A percentile compares a stretch with the other conserved stretches of the same genome.
These are phyloP conservation scores for Acestrorhynchus altus DNA, from an alignment of 2,797 vertebrate genomes.

Conservation along the genomic window DNA sequence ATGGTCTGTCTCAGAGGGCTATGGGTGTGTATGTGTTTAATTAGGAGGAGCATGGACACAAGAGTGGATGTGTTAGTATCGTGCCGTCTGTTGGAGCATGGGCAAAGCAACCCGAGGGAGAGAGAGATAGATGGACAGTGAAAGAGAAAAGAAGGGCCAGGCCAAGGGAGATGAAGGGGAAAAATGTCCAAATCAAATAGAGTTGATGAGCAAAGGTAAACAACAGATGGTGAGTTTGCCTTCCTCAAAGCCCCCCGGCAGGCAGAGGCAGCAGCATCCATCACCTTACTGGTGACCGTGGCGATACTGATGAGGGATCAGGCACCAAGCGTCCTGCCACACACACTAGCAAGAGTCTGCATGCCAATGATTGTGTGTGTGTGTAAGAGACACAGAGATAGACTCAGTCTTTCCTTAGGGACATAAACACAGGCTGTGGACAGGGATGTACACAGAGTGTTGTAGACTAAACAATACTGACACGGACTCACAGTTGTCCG, in stretches of 20 bases:
- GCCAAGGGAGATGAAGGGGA: constrained; percentile 36
- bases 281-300: constrained; percentile 60
- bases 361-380: constrained; percentile 44
- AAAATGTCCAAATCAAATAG: constrained; percentile 43
- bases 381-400: constrained; percentile 45
- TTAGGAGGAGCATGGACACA: constrained; percentile 35
- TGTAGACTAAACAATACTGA: constrained; percentile 37
- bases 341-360: not conserved
- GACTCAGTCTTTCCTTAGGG: constrained; percentile 28
- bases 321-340: constrained; percentile 38
- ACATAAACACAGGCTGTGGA: constrained; percentile 42
- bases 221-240: constrained; percentile 77
- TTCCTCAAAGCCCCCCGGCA: constrained; percentile 64
- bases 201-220: constrained; percentile 67
- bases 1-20: not conserved
- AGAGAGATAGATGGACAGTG: constrained; percentile 9
- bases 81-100: constrained; percentile 6
- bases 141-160: not conserved
- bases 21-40: constrained; percentile 37
- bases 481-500: not conserved
- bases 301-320: constrained; percentile 66
- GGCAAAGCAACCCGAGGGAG: not conserved
- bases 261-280: constrained; percentile 62
- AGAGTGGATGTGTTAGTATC: constrained; percentile 3
- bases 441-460: constrained; percentile 20